These are phyloP conservation scores for Epinotia nisella DNA, from an alignment of 2,888 invertebrate species.

Conservation along the genomic window DNA sequence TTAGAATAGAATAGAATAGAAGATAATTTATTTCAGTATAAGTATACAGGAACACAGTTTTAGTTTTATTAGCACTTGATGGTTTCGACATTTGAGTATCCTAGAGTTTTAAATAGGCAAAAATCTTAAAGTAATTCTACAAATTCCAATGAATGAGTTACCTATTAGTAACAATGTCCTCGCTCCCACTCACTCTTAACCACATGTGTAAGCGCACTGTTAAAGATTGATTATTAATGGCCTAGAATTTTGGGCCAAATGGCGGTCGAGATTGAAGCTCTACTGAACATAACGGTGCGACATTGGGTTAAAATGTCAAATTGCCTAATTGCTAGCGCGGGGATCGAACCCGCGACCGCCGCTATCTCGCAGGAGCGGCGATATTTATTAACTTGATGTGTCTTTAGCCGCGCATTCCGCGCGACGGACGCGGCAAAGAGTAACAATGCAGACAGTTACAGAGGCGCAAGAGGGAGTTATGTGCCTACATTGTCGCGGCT, in stretches of 20 bases:
- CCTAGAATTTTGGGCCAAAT: neutral
- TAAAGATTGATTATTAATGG: neutral
- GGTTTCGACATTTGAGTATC: too few relatives aligned
- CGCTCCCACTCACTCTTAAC: too few relatives aligned
- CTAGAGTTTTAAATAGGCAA: too few relatives aligned
- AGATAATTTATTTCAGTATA: too few relatives aligned
- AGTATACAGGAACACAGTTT: too few relatives aligned
- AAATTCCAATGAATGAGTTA: too few relatives aligned
- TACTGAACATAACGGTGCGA: neutral
- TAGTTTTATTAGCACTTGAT: too few relatives aligned
- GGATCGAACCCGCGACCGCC: slow-evolving; percentile 48
- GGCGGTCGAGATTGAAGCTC: too few relatives aligned
- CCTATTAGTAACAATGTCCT: too few relatives aligned
- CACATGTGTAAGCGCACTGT: too few relatives aligned
- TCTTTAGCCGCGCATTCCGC: slow-evolving; percentile 77
- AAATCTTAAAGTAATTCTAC: too few relatives aligned
- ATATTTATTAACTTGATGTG: slow-evolving; percentile 80
- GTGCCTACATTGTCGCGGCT: neutral
- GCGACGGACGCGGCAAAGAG: slow-evolving; percentile 47
- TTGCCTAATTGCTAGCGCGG: slow-evolving; percentile 34
- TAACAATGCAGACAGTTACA: neutral
- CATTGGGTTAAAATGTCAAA: slow-evolving; percentile 13
- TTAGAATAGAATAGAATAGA: too few relatives aligned
- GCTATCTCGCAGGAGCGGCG: slow-evolving; percentile 63
- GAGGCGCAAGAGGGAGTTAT: neutral